Percentiles rank a stretch among this genome's conserved stretches.
Conservation (phyloP, 1,140 invertebrate genomes). For the Aphis gossypii region DNA sequence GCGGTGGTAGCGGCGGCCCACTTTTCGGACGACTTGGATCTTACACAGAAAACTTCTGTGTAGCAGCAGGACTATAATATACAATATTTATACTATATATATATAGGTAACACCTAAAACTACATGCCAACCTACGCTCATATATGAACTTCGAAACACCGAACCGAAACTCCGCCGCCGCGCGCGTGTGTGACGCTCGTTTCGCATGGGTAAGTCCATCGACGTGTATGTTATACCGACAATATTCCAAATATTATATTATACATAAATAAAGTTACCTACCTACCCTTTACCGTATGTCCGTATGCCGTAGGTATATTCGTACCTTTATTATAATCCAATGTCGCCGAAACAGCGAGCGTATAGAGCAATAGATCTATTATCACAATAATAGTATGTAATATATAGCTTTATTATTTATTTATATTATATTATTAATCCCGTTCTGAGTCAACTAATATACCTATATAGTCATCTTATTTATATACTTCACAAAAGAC, state of each 20-base stretch:
- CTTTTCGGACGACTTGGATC: too few species aligned
- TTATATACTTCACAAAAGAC: not conserved
- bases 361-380: too few species aligned
- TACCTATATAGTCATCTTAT: not conserved
- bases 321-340: too few species aligned
- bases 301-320: too few species aligned
- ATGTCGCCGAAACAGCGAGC: too few species aligned
- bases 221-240: not conserved
- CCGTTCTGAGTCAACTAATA: not conserved
- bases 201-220: conserved; percentile 41
- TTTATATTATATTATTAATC: not conserved
- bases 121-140: not conserved
- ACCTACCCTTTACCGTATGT: not conserved
- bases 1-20: too few species aligned
- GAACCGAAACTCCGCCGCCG: not conserved
- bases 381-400: too few species aligned
- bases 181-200: not conserved
- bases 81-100: not conserved
- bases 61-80: not conserved
- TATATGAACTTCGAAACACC: not conserved
- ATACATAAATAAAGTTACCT: not conserved
- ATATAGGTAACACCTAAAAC: not conserved
- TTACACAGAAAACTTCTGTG: not conserved
- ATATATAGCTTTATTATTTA: too few species aligned
- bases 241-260: not conserved